phyloP scores from a whole-genome alignment of 92 coral and sea anemone genomes.

The Heteractis magnifica region DNA sequence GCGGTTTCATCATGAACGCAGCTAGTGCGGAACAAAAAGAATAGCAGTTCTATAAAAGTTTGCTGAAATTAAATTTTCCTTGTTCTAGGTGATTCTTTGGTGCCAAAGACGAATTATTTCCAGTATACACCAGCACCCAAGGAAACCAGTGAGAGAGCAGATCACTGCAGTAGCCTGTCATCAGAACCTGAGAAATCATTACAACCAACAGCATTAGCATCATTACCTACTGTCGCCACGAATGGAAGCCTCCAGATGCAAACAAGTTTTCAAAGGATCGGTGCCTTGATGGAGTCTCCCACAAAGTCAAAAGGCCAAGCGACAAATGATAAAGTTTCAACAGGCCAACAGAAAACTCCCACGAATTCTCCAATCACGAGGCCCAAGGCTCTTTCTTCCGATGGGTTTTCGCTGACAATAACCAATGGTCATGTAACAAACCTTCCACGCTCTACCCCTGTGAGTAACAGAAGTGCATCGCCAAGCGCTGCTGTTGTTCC shows the following conservation, averaged over 20 bases:
- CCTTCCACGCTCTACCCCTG: neutral
- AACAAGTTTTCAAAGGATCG: conserved; percentile 19
- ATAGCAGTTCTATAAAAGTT: neutral
- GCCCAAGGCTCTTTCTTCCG: conserved; percentile 17
- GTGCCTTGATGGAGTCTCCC: conserved; percentile 27
- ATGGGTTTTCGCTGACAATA: conserved; percentile 23
- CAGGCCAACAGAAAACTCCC: neutral
- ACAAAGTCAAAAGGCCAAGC: neutral
- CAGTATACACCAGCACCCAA: conserved; percentile 35
- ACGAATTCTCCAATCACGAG: neutral
- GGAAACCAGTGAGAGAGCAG: conserved; percentile 18
- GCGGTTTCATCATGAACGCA: too few species aligned
- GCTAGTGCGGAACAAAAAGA: too few species aligned
- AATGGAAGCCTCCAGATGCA: conserved; percentile 20
- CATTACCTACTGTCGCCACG: neutral
- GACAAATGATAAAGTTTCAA: neutral
- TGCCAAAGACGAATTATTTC: conserved; percentile 28
- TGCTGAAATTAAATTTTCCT: neutral
- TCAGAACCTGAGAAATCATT: neutral
- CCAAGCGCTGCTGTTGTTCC: conserved; percentile 1
- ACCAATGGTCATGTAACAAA: conserved; percentile 19
- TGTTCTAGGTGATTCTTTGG: neutral
- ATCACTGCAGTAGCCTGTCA: neutral
- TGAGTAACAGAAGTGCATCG: neutral
- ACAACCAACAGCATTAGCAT: neutral